A percentile compares a stretch with the other conserved stretches of the same genome.
Evolutionary conservation across 2,113 vertebrate genomes (phyloP).

Genomic region (Seriola quinqueradiata): DNA sequence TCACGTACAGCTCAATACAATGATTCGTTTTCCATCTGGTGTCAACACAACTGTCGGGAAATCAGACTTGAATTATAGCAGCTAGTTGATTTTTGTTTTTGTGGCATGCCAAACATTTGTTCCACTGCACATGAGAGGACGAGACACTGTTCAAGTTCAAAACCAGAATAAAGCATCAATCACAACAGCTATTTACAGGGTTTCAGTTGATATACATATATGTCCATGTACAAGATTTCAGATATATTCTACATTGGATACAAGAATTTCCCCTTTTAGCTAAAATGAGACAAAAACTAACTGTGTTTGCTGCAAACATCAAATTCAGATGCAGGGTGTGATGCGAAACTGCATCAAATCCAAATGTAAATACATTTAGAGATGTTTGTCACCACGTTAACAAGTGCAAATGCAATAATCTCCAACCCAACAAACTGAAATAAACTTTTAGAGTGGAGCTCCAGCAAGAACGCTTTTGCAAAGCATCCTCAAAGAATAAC

Average conservation of each 20-base stretch:
- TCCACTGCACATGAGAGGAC: not conserved
- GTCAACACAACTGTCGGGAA: conserved; percentile 10
- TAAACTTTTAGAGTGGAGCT: conserved; percentile 11
- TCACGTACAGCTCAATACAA: conserved; percentile 10
- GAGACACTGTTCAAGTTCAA: conserved; percentile 4
- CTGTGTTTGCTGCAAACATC: conserved; percentile 16
- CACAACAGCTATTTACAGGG: not conserved
- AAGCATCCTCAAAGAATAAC: not conserved
- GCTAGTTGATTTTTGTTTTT: conserved; percentile 6
- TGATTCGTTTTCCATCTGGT: conserved; percentile 5
- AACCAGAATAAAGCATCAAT: conserved; percentile 3
- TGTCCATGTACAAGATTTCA: too few species aligned
- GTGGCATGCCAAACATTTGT: conserved; percentile 12
- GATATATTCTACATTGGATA: not conserved
- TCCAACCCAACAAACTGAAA: conserved; percentile 23
- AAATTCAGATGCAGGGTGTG: not conserved
- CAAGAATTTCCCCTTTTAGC: not conserved
- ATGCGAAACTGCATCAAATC: conserved; percentile 26
- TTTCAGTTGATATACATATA: too few species aligned
- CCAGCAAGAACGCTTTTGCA: not conserved
- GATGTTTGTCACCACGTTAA: conserved; percentile 27
- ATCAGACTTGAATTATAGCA: conserved; percentile 14
- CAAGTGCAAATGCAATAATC: conserved; percentile 36
- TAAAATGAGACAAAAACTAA: not conserved
- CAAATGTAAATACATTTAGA: conserved; percentile 33